Percentiles rank a stretch among this genome's conserved stretches.
phyloP scores from a whole-genome alignment of 2,888 invertebrate genomes.

The Melinaea marsaeus region DNA sequence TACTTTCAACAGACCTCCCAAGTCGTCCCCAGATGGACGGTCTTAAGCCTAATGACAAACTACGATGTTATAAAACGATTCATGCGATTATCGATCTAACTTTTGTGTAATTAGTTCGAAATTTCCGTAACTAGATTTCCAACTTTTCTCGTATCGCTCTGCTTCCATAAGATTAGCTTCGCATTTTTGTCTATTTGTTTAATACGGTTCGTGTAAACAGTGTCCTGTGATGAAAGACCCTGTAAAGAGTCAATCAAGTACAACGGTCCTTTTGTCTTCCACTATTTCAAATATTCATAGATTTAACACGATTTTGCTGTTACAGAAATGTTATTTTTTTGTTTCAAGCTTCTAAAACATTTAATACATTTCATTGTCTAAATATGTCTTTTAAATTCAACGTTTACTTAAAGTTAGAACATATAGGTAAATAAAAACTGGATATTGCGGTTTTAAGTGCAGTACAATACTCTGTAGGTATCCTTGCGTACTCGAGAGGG shows the following conservation, averaged over 20 bases:
- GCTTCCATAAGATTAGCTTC: conserved; percentile 21
- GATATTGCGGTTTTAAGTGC: too few species aligned
- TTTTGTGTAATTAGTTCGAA: conserved; percentile 19
- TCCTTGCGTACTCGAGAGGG: too few species aligned
- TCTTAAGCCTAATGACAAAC: conserved; percentile 53
- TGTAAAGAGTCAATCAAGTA: conserved; percentile 11
- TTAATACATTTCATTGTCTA: too few species aligned
- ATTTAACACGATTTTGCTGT: neutral
- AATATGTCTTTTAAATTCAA: too few species aligned
- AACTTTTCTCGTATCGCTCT: conserved; percentile 11
- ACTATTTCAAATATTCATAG: neutral
- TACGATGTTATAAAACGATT: conserved; percentile 29
- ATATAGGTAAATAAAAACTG: too few species aligned
- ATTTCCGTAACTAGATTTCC: conserved; percentile 25
- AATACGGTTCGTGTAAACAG: conserved; percentile 20
- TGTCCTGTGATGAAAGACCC: conserved; percentile 3
- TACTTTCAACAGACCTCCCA: conserved; percentile 62
- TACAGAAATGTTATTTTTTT: too few species aligned
- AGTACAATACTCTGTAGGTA: too few species aligned
- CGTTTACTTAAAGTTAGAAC: too few species aligned
- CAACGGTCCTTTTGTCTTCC: neutral
- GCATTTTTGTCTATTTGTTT: conserved; percentile 27
- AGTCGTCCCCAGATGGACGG: conserved; percentile 47
- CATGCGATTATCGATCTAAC: conserved; percentile 25
- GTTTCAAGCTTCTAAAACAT: too few species aligned